Evolutionary conservation across 2,888 invertebrate genomes (phyloP).

Genomic region (Melinaea marsaeus): DNA sequence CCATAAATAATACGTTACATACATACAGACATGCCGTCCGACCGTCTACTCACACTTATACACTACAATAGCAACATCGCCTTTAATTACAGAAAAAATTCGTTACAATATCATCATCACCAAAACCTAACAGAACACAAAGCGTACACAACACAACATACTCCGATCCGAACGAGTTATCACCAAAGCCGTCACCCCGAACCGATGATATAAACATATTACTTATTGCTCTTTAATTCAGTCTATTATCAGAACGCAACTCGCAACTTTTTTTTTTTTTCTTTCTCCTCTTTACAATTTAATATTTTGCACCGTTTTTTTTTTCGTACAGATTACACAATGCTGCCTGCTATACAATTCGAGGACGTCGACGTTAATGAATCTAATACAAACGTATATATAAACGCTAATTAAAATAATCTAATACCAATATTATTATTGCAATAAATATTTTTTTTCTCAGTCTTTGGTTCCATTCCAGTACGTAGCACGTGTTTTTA

Average conservation of each 20-base stretch:
- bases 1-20: constrained; percentile 1
- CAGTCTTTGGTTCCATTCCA: constrained; percentile 72
- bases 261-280: too few relatives aligned
- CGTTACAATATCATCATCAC: constrained; percentile 1
- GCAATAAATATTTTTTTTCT: constrained; percentile 60
- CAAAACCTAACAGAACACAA: not conserved
- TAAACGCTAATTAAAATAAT: constrained; percentile 47
- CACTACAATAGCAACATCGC: not conserved
- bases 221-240: constrained; percentile 35
- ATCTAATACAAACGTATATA: constrained; percentile 20
- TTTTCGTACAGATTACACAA: constrained; percentile 2
- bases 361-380: constrained; percentile 11
- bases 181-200: not conserved
- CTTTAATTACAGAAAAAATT: not conserved
- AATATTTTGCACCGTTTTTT: constrained; percentile 1
- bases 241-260: constrained; percentile 15
- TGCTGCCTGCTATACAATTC: constrained; percentile 5
- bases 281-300: not conserved
- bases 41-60: not conserved
- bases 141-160: not conserved
- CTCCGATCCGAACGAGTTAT: constrained; percentile 3
- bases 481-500: constrained; percentile 49
- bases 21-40: not conserved
- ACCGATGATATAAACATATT: constrained; percentile 33
- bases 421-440: constrained; percentile 64